These are phyloP conservation scores for Euura saliciscinereae DNA, from an alignment of 1,140 invertebrate species.

Conservation along the genomic window DNA sequence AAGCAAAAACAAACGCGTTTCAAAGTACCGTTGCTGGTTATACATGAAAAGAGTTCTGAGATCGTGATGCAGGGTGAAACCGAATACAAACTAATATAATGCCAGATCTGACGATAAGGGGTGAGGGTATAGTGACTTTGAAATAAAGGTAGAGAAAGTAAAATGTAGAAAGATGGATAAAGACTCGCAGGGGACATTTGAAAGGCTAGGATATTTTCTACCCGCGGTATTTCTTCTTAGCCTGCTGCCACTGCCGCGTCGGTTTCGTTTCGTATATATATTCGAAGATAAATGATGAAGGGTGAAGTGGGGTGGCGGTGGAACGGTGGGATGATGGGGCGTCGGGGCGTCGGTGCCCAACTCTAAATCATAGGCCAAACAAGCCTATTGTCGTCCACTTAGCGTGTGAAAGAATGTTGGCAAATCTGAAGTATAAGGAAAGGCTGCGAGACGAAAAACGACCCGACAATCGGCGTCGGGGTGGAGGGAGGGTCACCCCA, in stretches of 20 bases:
- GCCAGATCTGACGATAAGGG: not conserved
- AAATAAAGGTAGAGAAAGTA: not conserved
- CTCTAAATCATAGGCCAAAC: constrained; percentile 55
- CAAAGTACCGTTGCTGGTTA: too few relatives aligned
- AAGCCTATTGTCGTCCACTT: constrained; percentile 55
- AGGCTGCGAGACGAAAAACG: constrained; percentile 11
- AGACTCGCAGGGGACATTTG: constrained; percentile 20
- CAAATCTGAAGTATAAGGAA: constrained; percentile 41
- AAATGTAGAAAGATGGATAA: not conserved
- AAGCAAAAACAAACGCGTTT: too few relatives aligned
- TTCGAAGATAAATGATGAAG: constrained; percentile 47
- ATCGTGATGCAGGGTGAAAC: not conserved
- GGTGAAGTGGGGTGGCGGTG: constrained; percentile 14
- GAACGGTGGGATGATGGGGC: constrained; percentile 5
- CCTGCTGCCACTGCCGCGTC: constrained; percentile 26
- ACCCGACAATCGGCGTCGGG: constrained; percentile 19
- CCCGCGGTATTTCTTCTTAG: too few relatives aligned
- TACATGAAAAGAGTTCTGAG: too few relatives aligned
- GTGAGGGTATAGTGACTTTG: not conserved
- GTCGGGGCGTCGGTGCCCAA: constrained; percentile 21
- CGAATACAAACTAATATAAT: not conserved
- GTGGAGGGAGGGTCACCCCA: constrained; percentile 20
- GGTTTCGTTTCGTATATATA: constrained; percentile 42
- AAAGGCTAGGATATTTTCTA: constrained; percentile 27
- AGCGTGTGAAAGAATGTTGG: constrained; percentile 54